phyloP scores from a whole-genome alignment of 2,113 vertebrate genomes.

The Daphoenositta chrysoptera region DNA sequence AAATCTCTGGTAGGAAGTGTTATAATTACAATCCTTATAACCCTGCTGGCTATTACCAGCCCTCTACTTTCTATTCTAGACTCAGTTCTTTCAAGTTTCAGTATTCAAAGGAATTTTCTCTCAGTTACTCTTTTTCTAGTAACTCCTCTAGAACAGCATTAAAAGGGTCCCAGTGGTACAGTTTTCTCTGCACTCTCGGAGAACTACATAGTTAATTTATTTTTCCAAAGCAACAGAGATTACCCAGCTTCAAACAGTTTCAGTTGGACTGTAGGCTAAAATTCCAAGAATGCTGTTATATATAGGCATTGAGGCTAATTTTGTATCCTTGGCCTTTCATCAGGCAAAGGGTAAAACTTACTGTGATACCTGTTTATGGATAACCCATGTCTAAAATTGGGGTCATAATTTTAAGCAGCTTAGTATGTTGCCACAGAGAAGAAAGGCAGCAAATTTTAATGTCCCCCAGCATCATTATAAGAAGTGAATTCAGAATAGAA shows the following conservation, averaged over 20 bases:
- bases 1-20: background rate
- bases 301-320: background rate
- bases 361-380: background rate
- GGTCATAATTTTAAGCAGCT: background rate
- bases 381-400: background rate
- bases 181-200: background rate
- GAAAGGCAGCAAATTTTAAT: background rate
- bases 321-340: background rate
- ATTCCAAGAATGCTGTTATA: background rate
- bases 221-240: background rate
- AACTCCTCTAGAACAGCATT: background rate
- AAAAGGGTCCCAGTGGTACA: background rate
- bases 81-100: background rate
- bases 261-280: background rate
- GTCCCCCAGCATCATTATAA: background rate
- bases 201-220: background rate
- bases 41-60: background rate
- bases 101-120: background rate
- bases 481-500: background rate
- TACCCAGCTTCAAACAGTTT: background rate
- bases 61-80: background rate
- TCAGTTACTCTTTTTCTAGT: background rate
- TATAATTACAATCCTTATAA: background rate
- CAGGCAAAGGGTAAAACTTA: background rate
- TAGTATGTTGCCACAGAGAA: background rate